Evolutionary conservation across 2,797 vertebrate species (phyloP).

Genomic region (Alcedo quadribrachys): DNA sequence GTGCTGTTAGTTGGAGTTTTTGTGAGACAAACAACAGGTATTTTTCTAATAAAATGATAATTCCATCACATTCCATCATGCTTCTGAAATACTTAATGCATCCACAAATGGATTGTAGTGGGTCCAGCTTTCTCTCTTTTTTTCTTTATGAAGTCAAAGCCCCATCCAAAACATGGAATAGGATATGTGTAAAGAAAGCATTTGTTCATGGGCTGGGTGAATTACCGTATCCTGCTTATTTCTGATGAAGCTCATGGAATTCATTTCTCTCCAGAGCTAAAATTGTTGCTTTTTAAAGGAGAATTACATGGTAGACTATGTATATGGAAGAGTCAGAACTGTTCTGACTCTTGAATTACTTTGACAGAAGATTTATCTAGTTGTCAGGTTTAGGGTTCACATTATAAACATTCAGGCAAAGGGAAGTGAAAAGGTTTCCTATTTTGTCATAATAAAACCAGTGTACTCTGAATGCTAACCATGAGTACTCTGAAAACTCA

Average conservation of each 20-base stretch:
- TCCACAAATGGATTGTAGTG: not conserved
- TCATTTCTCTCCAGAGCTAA: not conserved
- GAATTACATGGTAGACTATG: not conserved
- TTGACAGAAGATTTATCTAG: not conserved
- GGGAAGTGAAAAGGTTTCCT: not conserved
- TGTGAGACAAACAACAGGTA: not conserved
- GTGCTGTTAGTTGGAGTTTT: not conserved
- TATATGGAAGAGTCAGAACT: not conserved
- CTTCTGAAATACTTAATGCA: not conserved
- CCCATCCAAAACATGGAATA: not conserved
- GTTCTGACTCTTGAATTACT: not conserved
- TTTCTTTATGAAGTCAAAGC: not conserved
- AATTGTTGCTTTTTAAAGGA: not conserved
- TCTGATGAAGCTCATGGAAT: not conserved
- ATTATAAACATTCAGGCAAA: not conserved
- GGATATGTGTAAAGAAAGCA: not conserved
- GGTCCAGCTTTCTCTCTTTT: not conserved
- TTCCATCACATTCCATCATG: not conserved
- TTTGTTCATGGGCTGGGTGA: not conserved
- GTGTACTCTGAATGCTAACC: not conserved
- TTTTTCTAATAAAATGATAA: not conserved
- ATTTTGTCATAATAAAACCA: not conserved
- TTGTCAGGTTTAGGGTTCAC: not conserved
- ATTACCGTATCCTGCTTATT: not conserved
- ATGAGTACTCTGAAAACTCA: not conserved